A percentile compares a stretch with the other conserved stretches of the same genome.
Conservation (phyloP, 2,888 invertebrate genomes). For the Synergus itoensis region DNA sequence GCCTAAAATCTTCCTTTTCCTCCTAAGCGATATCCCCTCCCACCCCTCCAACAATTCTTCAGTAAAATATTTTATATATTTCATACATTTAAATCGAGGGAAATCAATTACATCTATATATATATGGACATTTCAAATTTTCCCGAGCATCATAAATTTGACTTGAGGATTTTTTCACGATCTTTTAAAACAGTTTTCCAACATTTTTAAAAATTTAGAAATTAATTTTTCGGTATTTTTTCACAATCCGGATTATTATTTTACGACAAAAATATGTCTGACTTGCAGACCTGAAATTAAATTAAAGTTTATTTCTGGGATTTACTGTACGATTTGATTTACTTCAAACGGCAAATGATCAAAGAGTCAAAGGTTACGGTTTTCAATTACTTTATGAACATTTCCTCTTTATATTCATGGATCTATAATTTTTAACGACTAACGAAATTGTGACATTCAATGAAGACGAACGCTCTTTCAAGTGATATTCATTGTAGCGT, state of each 20-base stretch:
- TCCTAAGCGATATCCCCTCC: neutral
- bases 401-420: neutral
- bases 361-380: conserved; percentile 16
- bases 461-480: neutral
- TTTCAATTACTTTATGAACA: neutral
- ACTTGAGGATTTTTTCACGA: no score
- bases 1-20: conserved; percentile 5
- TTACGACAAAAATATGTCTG: no score
- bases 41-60: neutral
- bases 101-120: neutral
- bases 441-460: neutral
- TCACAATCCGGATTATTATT: no score
- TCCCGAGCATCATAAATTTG: no score
- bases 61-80: neutral
- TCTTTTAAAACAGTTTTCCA: no score
- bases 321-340: no score
- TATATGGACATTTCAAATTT: no score
- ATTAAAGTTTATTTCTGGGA: no score
- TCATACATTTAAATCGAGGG: neutral
- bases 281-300: no score
- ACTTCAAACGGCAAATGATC: neutral
- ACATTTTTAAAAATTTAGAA: no score
- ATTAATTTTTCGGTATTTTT: no score
- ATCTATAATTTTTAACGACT: conserved; percentile 33
- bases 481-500: neutral